phyloP scores from a whole-genome alignment of 2,888 invertebrate species.

The Limnephilus rhombicus region DNA sequence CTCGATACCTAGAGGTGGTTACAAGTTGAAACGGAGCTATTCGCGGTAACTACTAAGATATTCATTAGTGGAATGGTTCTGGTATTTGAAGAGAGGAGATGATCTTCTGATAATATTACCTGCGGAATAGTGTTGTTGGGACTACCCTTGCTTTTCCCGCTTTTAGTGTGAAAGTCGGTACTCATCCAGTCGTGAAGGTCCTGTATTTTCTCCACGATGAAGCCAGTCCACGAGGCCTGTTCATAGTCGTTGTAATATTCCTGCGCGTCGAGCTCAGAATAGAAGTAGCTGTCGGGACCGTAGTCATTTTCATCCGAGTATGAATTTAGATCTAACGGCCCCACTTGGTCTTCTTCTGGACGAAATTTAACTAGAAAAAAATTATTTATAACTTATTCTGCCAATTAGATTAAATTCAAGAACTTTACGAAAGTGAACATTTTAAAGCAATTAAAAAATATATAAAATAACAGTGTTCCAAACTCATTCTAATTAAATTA shows the following conservation, averaged over 20 bases:
- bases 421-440: too few relatives aligned
- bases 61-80: too few relatives aligned
- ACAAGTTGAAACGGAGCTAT: too few relatives aligned
- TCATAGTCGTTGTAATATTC: constrained; percentile 74
- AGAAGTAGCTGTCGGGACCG: constrained; percentile 72
- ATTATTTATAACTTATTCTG: neutral
- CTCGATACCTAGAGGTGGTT: too few relatives aligned
- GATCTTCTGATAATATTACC: constrained; percentile 33
- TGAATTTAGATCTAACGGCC: neutral
- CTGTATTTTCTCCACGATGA: constrained; percentile 76
- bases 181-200: constrained; percentile 77
- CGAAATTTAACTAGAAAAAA: neutral
- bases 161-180: constrained; percentile 72
- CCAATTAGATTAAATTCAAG: too few relatives aligned
- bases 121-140: constrained; percentile 57
- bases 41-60: too few relatives aligned
- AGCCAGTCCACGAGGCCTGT: constrained; percentile 75
- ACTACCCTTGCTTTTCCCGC: constrained; percentile 61
- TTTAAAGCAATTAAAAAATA: too few relatives aligned
- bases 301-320: constrained; percentile 31
- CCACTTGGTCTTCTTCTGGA: neutral
- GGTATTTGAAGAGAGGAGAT: too few relatives aligned
- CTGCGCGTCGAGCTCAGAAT: constrained; percentile 72
- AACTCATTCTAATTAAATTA: too few relatives aligned
- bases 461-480: too few relatives aligned